Evolutionary conservation across 1,140 invertebrate genomes (phyloP).

Genomic region (Carcinoscorpius rotundicauda): DNA sequence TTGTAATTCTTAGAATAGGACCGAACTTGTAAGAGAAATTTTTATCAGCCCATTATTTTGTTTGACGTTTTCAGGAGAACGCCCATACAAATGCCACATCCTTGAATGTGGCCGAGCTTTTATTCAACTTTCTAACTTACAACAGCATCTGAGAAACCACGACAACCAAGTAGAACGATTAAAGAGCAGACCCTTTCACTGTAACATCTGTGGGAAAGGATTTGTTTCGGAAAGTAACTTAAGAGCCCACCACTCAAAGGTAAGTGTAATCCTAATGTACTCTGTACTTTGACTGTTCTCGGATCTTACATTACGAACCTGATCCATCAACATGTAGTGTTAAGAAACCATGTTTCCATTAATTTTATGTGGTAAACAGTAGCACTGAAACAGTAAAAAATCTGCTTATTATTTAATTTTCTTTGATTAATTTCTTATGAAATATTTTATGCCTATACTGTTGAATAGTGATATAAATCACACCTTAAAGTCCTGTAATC

Average conservation of each 20-base stretch:
- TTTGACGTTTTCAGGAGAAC: constrained; percentile 56
- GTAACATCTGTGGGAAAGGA: constrained; percentile 90
- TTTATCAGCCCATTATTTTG: not conserved
- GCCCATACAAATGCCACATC: constrained; percentile 91
- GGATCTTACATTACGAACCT: no score
- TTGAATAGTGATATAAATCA: no score
- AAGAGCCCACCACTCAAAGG: constrained; percentile 90
- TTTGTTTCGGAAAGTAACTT: constrained; percentile 92
- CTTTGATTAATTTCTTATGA: no score
- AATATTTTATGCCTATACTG: no score
- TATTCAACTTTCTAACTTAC: constrained; percentile 92
- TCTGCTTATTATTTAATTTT: no score
- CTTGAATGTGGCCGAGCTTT: constrained; percentile 90
- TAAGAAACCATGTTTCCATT: no score
- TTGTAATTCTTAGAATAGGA: not conserved
- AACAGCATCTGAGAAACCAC: constrained; percentile 92
- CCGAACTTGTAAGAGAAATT: not conserved
- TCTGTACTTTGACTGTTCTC: no score
- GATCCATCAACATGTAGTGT: no score
- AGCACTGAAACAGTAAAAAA: no score
- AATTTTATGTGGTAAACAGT: no score
- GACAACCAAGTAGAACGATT: constrained; percentile 88
- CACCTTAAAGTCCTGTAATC: no score
- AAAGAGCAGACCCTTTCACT: constrained; percentile 89
- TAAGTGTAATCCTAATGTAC: constrained; percentile 39